Percentiles rank a stretch among this genome's conserved stretches.
Conservation (phyloP, 2,113 vertebrate genomes). For the Benitochromis conjunctus region DNA sequence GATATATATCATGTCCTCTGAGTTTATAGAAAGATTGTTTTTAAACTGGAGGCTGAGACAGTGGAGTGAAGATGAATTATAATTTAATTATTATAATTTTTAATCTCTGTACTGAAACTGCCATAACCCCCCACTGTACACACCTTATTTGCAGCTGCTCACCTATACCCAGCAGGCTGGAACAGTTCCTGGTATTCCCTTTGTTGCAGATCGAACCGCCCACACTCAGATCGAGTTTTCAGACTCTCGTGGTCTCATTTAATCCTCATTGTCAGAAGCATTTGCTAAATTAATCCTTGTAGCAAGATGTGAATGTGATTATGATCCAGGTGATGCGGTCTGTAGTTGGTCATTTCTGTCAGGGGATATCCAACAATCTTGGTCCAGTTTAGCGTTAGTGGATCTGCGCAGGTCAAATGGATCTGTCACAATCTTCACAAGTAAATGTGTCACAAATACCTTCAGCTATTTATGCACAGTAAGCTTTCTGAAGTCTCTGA, state of each 20-base stretch:
- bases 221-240: neutral
- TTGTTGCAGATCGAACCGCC: neutral
- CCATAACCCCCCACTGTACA: neutral
- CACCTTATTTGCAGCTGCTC: neutral
- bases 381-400: fast-evolving
- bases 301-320: neutral
- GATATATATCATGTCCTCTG: fast-evolving
- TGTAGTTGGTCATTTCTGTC: neutral
- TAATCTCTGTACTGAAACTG: fast-evolving
- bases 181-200: neutral
- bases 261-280: fast-evolving
- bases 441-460: neutral
- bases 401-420: neutral
- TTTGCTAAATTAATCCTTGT: neutral
- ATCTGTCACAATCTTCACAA: fast-evolving
- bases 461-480: neutral
- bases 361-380: fast-evolving
- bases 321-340: neutral
- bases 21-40: fast-evolving
- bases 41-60: neutral
- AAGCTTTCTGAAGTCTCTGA: fast-evolving
- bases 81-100: neutral
- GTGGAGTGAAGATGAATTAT: neutral
- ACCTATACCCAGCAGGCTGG: fast-evolving
- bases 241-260: neutral